Percentiles rank a stretch among this genome's conserved stretches.
Conservation (phyloP, 2,888 invertebrate genomes). For the Parelbella ahira region DNA sequence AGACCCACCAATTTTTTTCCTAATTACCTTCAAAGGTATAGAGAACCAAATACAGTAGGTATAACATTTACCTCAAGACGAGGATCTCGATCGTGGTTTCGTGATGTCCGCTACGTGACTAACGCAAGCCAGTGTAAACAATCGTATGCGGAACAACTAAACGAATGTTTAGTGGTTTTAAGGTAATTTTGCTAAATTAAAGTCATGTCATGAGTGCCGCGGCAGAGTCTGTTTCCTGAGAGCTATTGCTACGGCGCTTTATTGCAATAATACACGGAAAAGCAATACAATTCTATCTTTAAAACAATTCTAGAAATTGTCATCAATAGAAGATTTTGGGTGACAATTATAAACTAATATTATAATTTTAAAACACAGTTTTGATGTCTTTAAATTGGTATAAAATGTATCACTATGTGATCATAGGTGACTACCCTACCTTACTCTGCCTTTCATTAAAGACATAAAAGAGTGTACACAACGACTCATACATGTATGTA, state of each 20-base stretch:
- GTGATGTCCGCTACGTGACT: conserved; percentile 64
- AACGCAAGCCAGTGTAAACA: conserved; percentile 49
- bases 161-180: conserved; percentile 28
- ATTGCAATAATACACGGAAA: background rate
- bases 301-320: no score
- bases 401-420: no score
- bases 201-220: conserved; percentile 16
- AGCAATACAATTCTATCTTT: background rate
- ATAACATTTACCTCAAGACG: conserved; percentile 49
- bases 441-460: no score
- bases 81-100: conserved; percentile 51
- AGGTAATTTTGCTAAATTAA: conserved; percentile 23
- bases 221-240: conserved; percentile 8
- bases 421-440: no score
- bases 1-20: conserved; percentile 5
- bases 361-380: no score
- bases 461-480: no score
- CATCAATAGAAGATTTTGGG: no score
- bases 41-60: conserved; percentile 40
- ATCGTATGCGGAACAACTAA: conserved; percentile 32
- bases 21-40: conserved; percentile 14
- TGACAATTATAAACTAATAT: no score
- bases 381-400: no score
- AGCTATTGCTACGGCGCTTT: background rate
- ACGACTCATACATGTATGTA: no score